These are phyloP conservation scores for Urophycis tenuis DNA, from an alignment of 2,797 vertebrate species.

Conservation along the genomic window DNA sequence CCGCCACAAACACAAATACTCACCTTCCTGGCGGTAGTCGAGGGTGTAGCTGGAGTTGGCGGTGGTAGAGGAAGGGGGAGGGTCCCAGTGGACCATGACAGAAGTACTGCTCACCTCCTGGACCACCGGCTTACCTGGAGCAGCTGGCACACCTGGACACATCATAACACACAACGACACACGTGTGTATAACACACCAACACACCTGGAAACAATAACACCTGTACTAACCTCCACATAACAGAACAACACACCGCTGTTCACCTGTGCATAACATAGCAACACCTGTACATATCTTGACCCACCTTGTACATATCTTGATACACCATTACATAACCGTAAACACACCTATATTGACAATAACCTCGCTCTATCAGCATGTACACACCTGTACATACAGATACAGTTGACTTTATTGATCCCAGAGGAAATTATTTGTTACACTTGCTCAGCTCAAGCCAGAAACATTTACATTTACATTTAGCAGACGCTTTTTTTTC, in stretches of 20 bases:
- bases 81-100: conserved; percentile 91
- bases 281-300: not conserved
- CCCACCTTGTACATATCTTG: not conserved
- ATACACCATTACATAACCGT: too few relatives aligned
- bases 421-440: too few relatives aligned
- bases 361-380: too few relatives aligned
- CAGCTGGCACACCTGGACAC: conserved; percentile 85
- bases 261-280: not conserved
- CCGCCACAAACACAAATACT: not conserved
- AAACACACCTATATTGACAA: too few relatives aligned
- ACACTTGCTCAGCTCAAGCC: too few relatives aligned
- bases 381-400: too few relatives aligned
- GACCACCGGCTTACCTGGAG: conserved; percentile 87
- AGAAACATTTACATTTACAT: too few relatives aligned
- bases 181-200: not conserved
- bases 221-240: not conserved
- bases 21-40: conserved; percentile 94
- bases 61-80: conserved; percentile 87
- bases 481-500: too few relatives aligned
- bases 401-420: too few relatives aligned
- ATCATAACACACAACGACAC: not conserved
- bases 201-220: too few relatives aligned
- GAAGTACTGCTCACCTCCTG: conserved; percentile 90
- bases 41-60: conserved; percentile 89
- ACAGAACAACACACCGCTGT: not conserved